phyloP scores from a whole-genome alignment of 2,113 vertebrate genomes.

The Lonchura striata region DNA sequence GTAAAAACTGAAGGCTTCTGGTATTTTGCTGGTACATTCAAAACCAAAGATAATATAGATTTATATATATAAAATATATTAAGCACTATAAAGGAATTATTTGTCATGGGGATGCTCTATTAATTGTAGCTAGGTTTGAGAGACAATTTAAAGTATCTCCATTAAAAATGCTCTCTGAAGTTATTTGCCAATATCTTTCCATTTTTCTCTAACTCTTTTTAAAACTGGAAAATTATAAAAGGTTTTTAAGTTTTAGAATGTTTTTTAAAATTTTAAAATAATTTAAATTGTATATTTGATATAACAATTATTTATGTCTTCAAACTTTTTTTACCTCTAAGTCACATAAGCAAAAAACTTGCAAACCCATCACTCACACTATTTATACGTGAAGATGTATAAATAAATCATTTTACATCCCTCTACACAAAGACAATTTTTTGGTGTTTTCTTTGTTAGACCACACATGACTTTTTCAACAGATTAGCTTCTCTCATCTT shows the following conservation, averaged over 20 bases:
- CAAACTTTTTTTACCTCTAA: not conserved
- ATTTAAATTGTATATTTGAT: not conserved
- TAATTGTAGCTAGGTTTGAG: not conserved
- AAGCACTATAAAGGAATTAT: not conserved
- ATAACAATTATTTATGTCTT: not conserved
- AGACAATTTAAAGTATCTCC: not conserved
- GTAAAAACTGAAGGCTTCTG: not conserved
- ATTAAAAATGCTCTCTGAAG: not conserved
- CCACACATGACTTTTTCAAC: not conserved
- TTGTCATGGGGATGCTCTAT: not conserved
- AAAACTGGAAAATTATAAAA: not conserved
- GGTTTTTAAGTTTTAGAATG: not conserved
- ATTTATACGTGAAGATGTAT: not conserved
- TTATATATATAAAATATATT: not conserved
- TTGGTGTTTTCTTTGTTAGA: not conserved
- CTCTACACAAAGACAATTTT: not conserved
- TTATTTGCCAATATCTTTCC: not conserved
- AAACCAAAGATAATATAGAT: not conserved
- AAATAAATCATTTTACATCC: not conserved
- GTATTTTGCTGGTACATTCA: not conserved
- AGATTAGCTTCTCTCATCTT: not conserved
- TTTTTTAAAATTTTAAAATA: not conserved
- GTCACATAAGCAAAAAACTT: not conserved
- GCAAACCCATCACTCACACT: not conserved
- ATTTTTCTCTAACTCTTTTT: not conserved